Percentiles rank a stretch among this genome's conserved stretches.
phyloP scores from a whole-genome alignment of 2,797 vertebrate genomes.

The Rhinogobio ventralis region DNA sequence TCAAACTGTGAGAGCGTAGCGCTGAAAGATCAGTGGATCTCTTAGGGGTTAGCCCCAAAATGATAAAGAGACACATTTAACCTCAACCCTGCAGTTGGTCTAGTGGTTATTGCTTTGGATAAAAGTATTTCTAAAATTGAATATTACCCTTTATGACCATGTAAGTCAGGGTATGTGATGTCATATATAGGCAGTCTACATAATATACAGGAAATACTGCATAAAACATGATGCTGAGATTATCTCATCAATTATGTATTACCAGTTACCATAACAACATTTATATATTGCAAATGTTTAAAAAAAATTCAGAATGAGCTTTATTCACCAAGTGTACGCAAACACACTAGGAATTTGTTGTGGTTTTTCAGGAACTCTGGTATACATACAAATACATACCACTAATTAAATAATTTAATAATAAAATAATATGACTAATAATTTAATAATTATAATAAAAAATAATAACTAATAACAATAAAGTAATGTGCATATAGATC shows the following conservation, averaged over 20 bases:
- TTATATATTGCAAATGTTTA: neutral
- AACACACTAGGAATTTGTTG: neutral
- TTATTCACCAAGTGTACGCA: neutral
- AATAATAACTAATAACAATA: neutral
- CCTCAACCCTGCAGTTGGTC: neutral
- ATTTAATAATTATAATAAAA: neutral
- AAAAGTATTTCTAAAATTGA: neutral
- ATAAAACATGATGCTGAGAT: neutral
- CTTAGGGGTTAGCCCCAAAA: neutral
- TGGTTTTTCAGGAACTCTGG: neutral
- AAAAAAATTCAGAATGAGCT: neutral
- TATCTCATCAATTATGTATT: neutral
- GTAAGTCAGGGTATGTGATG: neutral
- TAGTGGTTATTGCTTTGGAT: neutral
- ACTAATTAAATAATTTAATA: too few species aligned
- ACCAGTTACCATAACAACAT: neutral
- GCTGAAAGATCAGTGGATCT: neutral
- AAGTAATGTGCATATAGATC: neutral
- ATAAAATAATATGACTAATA: too few species aligned
- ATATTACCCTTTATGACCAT: neutral
- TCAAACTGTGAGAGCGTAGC: neutral
- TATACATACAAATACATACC: too few species aligned
- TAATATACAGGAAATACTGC: neutral
- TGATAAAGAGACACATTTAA: neutral
- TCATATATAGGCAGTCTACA: neutral